These are phyloP conservation scores for Petrophora chlorosata DNA, from an alignment of 2,888 invertebrate genomes.

Conservation along the genomic window DNA sequence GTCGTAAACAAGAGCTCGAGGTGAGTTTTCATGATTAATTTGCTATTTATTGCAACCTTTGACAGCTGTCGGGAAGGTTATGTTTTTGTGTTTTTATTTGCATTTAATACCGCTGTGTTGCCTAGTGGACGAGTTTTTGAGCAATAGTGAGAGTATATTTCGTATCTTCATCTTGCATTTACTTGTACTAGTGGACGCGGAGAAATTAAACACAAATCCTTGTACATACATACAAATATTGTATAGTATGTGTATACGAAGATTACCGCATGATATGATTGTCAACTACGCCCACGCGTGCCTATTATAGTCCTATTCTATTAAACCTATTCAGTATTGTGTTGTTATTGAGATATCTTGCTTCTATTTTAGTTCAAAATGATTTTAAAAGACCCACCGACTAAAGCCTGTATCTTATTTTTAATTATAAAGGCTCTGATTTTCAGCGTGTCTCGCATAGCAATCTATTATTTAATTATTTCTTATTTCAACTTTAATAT, in stretches of 20 bases:
- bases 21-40: slow-evolving; percentile 64
- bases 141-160: neutral
- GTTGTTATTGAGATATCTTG: no score
- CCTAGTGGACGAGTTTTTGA: neutral
- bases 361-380: no score
- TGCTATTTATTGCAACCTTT: slow-evolving; percentile 37
- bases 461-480: no score
- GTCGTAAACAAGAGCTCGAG: slow-evolving; percentile 84
- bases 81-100: slow-evolving; percentile 62
- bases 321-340: slow-evolving; percentile 1
- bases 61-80: slow-evolving; percentile 72
- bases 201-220: neutral
- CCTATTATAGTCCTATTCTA: neutral
- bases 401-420: no score
- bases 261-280: neutral
- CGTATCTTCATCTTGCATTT: neutral
- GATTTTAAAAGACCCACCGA: no score
- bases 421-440: no score
- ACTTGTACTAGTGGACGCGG: no score
- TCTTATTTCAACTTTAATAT: no score
- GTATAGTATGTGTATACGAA: neutral
- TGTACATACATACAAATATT: neutral
- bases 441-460: no score
- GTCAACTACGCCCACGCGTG: slow-evolving; percentile 9
- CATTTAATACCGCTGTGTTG: slow-evolving; percentile 7